Base-by-base conservation (phyloP, 2,888 invertebrate genomes). In the Epirrhoe tristata region DNA sequence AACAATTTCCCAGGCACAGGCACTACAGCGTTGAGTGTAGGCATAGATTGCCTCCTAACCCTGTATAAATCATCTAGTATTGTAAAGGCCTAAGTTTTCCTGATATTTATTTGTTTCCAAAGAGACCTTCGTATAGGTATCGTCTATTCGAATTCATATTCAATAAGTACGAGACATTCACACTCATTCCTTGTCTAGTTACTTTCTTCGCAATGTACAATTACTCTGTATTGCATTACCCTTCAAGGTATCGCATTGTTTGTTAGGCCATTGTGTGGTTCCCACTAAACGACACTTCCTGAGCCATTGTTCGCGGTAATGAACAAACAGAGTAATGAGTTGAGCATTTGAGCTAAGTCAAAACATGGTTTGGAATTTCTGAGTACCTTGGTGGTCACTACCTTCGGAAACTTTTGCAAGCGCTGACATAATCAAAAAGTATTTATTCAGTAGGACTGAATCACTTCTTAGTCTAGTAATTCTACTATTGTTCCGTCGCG, bases 211-310 rank as follows among this genome's bases (percentile, higher is more conserved):
- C 24, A 34, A 10, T 50, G 6, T 1, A 36, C 39, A 63, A 63
- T 63, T 46, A 63, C 52, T 63, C 48, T 2, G 48, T 58, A 63
- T 58, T 58, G 31, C 58, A 54, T 59, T 64, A 64, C 65, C 60
- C 65, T 60, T 65, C 65, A 51, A 64, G 51, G 55, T 8, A 43
- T 52, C 7, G 50, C 50, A 65, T 65, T 65, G 63, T 62, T 67
- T 59, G 55, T 67, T 32, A 24, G 59, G 6, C 76, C 74, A 82
- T 81, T 81, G 81, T 81, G 69, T 67, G 58, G 67, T 63, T 81
- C 77, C 76, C 63, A 58, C 72, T 80, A 79, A 79, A 64, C 62
- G 75, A 73, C 73, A 74, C 74, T 81, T 79, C 75, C 78, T 74
- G 70, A 16, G 52, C 63, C 59, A 67, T 67, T 67, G 67, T 67